A percentile compares a stretch with the other conserved stretches of the same genome.
Evolutionary conservation across 2,888 invertebrate genomes (phyloP).

Genomic region (Meandrusa payeni): DNA sequence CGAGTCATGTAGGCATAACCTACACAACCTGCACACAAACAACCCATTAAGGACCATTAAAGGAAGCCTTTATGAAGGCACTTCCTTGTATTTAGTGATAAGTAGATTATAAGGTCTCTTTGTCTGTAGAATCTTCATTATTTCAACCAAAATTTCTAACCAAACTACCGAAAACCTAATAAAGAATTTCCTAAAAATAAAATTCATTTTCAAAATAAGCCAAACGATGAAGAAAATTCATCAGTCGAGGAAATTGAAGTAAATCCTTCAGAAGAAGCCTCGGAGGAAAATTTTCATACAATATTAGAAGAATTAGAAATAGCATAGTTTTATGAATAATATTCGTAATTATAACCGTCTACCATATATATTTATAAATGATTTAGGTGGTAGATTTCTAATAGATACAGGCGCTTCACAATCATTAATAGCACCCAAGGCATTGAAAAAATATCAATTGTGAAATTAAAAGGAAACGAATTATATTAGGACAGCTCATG

Average conservation of each 20-base stretch:
- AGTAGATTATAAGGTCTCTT: too few relatives aligned
- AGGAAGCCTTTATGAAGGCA: too few relatives aligned
- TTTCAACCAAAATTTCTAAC: too few relatives aligned
- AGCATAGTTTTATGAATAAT: slow-evolving; percentile 7
- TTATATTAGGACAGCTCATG: slow-evolving; percentile 53
- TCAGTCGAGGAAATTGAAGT: too few relatives aligned
- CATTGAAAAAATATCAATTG: slow-evolving; percentile 18
- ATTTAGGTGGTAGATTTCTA: slow-evolving; percentile 25
- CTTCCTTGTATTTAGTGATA: too few relatives aligned
- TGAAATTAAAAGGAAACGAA: slow-evolving; percentile 37
- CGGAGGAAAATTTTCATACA: background rate
- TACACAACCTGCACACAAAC: too few relatives aligned
- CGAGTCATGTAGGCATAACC: too few relatives aligned
- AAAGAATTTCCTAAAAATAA: background rate
- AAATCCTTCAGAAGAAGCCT: background rate
- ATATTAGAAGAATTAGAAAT: background rate
- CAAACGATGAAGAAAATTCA: too few relatives aligned
- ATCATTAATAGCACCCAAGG: slow-evolving; percentile 22
- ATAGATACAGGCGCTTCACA: slow-evolving; percentile 26
- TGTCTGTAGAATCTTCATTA: too few relatives aligned
- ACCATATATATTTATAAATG: slow-evolving; percentile 20
- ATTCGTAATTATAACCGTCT: slow-evolving; percentile 13
- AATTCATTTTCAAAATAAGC: background rate
- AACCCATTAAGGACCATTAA: too few relatives aligned
- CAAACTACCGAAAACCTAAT: background rate